Evolutionary conservation across 2,888 invertebrate species (phyloP), one percentile per base, ranked within the genome.

Genomic region (Eupithecia tripunctaria): DNA sequence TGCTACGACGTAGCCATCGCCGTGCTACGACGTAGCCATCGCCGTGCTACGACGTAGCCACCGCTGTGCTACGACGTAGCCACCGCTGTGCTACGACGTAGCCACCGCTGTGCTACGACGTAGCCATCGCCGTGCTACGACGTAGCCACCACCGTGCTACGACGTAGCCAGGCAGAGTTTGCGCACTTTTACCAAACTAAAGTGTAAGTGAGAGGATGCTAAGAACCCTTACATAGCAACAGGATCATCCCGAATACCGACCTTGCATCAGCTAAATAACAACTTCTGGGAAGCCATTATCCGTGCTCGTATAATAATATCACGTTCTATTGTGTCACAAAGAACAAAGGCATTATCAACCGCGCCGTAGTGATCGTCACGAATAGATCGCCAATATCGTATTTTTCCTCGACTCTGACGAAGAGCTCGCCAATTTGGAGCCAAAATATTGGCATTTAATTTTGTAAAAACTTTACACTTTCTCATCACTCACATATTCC

Each of bases 371-470:
- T 47, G n/a, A n/a, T 8, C 8, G n/a, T n/a, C n/a, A n/a, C n/a
- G n/a, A 47, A 47, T 47, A 47, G 47, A 47, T 47, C 47, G n/a
- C n/a, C 47, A 47, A 47, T 47, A 47, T 47, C 6, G 47, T n/a
- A 47, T n/a, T 59, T 25, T 43, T 12, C 14, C 36, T 18, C 32
- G 63, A 36, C 18, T 27, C 60, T 59, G 74, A 68, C 60, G 41
- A 25, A 64, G 36, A 47, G 60, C 70, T n/a, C 29, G 65, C 65
- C 67, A 38, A 15, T 15, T 41, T 47, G 41, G 27, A 25, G 18
- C 32, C 67, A 59, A 64, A 67, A 67, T 67, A 64, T 59, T 15
- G 29, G 25, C 29, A 51, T 68, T 3, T 29, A 29, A 5, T 3
- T 5, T 66, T 21, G 25, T 38, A 51, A 32, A 18, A 64, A 12